Evolutionary conservation across 1,140 invertebrate genomes (phyloP).

Genomic region (Nephotettix cincticeps): DNA sequence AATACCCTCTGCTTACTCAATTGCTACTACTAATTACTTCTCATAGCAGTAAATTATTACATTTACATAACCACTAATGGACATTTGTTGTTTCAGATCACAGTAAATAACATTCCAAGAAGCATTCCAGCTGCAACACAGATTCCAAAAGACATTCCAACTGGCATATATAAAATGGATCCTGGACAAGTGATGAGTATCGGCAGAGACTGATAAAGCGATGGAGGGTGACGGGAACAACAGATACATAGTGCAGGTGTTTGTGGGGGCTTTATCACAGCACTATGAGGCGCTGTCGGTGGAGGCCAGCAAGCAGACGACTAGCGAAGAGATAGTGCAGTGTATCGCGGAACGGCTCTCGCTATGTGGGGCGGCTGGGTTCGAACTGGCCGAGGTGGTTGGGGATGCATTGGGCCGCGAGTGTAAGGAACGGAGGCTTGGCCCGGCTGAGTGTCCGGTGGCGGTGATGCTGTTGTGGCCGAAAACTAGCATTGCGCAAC

Average conservation of each 20-base stretch:
- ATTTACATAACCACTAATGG: no score
- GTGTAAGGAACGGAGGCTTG: slow-evolving; percentile 89
- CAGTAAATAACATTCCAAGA: no score
- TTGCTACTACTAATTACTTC: no score
- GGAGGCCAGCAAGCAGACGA: slow-evolving; percentile 89
- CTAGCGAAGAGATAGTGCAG: slow-evolving; percentile 83
- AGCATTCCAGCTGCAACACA: no score
- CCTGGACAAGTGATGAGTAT: no score
- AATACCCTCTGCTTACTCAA: no score
- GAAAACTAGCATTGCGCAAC: slow-evolving; percentile 56
- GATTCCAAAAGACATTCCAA: no score
- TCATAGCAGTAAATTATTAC: no score
- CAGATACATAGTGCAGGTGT: slow-evolving; percentile 64
- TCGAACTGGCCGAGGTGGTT: slow-evolving; percentile 89
- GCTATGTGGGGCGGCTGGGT: slow-evolving; percentile 61
- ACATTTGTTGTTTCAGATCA: no score
- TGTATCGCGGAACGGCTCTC: slow-evolving; percentile 79
- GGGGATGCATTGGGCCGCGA: slow-evolving; percentile 79
- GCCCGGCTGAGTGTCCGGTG: slow-evolving; percentile 83
- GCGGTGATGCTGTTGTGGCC: slow-evolving; percentile 93
- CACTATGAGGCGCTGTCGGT: slow-evolving; percentile 89
- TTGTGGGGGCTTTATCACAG: slow-evolving; percentile 83
- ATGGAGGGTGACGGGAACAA: slow-evolving; percentile 16
- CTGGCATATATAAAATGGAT: no score
- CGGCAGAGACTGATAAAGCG: no score